Base-by-base conservation (phyloP, 2,113 vertebrate species). In the Grantiella picta region DNA sequence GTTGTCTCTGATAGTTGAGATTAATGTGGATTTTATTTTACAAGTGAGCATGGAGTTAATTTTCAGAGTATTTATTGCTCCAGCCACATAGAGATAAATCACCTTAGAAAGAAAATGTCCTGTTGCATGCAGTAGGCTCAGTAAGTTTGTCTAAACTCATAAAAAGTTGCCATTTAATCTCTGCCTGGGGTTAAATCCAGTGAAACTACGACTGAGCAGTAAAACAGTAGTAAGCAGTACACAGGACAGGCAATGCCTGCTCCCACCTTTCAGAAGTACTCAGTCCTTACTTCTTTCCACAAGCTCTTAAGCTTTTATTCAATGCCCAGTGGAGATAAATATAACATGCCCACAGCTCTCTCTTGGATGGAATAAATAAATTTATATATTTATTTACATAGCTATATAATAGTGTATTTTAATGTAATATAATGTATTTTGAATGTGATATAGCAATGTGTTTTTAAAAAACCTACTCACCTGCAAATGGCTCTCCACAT, bases 1-100 rank as follows among this genome's bases (percentile, higher is more conserved):
- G 70, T 57, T 93, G 75, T 82, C 82, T 94, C 77, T 53, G 60
- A 70, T 66, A 86, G 78, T 69, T 80, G 81, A 89, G 78, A 96
- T 91, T 91, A 96, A 97, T 92, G 86, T 84, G 40, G 15, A 79
- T 87, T 96, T 96, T 89, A 91, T 95, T 96, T 96, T 91, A 88
- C 77, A 76, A 64, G 83, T 0, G 0, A 76, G 35, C 54, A 50
- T 24, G 45, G 60, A 25, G 13, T 92, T 93, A 31, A 66, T 93
- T 90, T 85, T 76, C 71, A 83, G 84, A 69, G 35, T 69, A 96
- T 96, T 95, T 95, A 94, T 73, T 80, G 61, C 70, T 91, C 56
- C 45, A 90, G 64, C 17, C 47, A 69, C n/a, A 85, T 1, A 86
- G 52, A 84, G 49, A 88, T 90, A 75, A 94, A 96, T 91, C 54